These are phyloP conservation scores for Aplochiton taeniatus DNA, from an alignment of 2,797 vertebrate genomes.

Conservation along the genomic window DNA sequence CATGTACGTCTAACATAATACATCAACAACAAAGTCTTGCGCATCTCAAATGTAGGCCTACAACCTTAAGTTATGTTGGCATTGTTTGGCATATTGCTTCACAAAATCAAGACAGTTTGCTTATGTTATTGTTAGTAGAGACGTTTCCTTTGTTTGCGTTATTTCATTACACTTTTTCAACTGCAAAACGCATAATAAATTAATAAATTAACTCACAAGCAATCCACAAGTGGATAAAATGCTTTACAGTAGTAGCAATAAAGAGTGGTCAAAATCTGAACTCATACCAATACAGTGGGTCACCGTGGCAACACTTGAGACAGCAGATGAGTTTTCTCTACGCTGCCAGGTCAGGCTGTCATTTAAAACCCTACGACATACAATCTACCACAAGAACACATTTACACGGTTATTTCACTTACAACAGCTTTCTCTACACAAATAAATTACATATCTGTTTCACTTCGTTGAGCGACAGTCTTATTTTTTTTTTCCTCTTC, in stretches of 20 bases:
- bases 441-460: constrained; percentile 73
- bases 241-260: constrained; percentile 78
- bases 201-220: constrained; percentile 98
- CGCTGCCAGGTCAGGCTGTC: not conserved
- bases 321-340: not conserved
- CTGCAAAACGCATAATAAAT: constrained; percentile 90
- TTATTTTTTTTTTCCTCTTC: constrained; percentile 58
- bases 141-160: constrained; percentile 54
- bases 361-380: not conserved
- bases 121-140: constrained; percentile 80
- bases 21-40: constrained; percentile 68
- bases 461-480: constrained; percentile 56
- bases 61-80: constrained; percentile 73
- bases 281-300: constrained; percentile 68
- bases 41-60: constrained; percentile 77
- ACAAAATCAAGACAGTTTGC: constrained; percentile 75
- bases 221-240: constrained; percentile 83
- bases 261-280: constrained; percentile 67
- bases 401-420: too few species aligned
- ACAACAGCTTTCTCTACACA: constrained; percentile 41
- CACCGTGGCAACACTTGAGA: constrained; percentile 45
- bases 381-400: too few species aligned
- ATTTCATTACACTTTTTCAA: constrained; percentile 62
- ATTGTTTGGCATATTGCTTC: constrained; percentile 76
- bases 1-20: constrained; percentile 72